Conservation (phyloP, 92 coral and sea anemone species). For the Montipora capitata region DNA sequence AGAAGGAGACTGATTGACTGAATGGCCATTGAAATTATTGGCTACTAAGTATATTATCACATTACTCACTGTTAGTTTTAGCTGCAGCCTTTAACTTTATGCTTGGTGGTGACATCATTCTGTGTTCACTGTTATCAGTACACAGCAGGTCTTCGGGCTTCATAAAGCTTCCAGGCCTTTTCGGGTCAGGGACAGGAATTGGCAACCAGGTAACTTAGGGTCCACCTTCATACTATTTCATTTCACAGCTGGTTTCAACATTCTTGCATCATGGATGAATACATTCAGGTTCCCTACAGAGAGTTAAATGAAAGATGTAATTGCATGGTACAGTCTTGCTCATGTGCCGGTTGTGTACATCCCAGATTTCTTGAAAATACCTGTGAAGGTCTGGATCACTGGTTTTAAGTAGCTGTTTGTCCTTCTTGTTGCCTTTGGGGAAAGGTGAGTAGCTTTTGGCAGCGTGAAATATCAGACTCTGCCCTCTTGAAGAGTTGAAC, state of each 20-base stretch:
- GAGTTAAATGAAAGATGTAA: conserved; percentile 60
- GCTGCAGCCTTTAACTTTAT: conserved; percentile 39
- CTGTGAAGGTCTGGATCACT: conserved; percentile 41
- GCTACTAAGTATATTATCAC: conserved; percentile 18
- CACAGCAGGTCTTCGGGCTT: conserved; percentile 27
- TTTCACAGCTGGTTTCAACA: conserved; percentile 56
- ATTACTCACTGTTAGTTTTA: conserved; percentile 40
- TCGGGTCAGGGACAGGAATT: conserved; percentile 36
- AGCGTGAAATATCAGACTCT: conserved; percentile 3
- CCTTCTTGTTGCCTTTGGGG: conserved; percentile 58
- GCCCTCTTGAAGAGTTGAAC: conserved; percentile 11
- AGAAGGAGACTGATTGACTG: conserved; percentile 25
- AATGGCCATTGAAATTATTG: conserved; percentile 19
- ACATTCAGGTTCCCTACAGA: conserved; percentile 52
- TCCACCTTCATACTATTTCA: conserved; percentile 43
- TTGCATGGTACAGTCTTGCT: conserved; percentile 45
- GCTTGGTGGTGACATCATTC: conserved; percentile 38
- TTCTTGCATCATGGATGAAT: conserved; percentile 62
- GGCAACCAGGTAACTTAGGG: conserved; percentile 53
- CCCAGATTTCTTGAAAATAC: conserved; percentile 54
- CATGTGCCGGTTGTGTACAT: conserved; percentile 45
- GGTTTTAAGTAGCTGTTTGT: conserved; percentile 29
- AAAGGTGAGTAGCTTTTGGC: conserved; percentile 47
- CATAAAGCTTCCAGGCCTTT: conserved; percentile 25
- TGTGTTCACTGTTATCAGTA: conserved; percentile 5